Evolutionary conservation across 2,888 invertebrate species (phyloP), one percentile per base, ranked within the genome.

Genomic region (Embidobia sp.): DNA sequence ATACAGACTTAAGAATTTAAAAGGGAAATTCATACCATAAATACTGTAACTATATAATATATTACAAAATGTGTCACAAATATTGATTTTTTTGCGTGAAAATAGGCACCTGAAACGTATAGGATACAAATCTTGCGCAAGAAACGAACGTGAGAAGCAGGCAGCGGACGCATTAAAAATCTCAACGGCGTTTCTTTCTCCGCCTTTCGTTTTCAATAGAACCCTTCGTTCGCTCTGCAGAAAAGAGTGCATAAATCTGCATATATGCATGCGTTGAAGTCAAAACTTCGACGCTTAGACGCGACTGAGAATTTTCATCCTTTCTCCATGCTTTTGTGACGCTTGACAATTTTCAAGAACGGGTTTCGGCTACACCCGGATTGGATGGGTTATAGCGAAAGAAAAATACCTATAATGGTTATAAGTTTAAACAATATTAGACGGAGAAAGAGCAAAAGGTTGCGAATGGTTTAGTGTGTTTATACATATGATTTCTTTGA

Each of bases 241-340:
- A 80, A 72, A 84, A 84, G 82, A 82, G 80, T 84, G 86, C 85
- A 87, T 87, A 86, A 87, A 87, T 87, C 85, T 86, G 84, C 86
- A 86, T 87, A 86, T 80, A 85, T 87, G 85, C 85, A 84, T 85
- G 85, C 82, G 84, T 80, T 82, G 83, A 82, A 82, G 84, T 82
- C 84, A 83, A 85, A 85, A 83, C 84, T 84, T 83, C 80, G 81
- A 83, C 83, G 84, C 81, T 81, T 63, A 72, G 76, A 73, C 70
- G 79, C 77, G 77, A 77, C 67, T 73, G 80, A 81, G 78, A 80
- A 46, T 42, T 46, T 48, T 74, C 77, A 70, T 72, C 53, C 61
- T 67, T 63, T 64, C 73, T 67, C 4, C 22, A 13, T 59, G 49
- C 73, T 66, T 78, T 67, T 75, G 44, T 63, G 61, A 66, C 66